Base-by-base conservation (phyloP, 2,797 vertebrate species). In the Catamblyrhynchus diadema region DNA sequence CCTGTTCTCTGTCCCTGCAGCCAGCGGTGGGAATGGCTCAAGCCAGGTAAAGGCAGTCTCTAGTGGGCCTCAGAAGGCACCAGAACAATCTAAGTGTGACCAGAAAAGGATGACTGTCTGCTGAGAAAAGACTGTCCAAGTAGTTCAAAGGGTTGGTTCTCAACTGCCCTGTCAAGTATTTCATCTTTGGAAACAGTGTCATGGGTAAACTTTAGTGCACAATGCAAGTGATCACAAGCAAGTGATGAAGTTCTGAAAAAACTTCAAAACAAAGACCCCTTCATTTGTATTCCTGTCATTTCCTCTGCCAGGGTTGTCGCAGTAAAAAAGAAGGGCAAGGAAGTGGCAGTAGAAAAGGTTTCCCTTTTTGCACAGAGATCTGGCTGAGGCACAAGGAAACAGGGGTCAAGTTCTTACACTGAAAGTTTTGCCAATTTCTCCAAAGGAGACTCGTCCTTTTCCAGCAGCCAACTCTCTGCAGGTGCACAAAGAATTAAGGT, bases 401-500 rank as follows among this genome's bases (percentile, higher is more conserved):
- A 62, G 27, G 57, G 53, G 39, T 83, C 17, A 72, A 69, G 28
- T 14, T 74, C 48, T 57, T 84, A 66, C 71, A 67, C 28, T 54
- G 62, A 14, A 90, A 48, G 19, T 47, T 88, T 66, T 85, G 64
- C 75, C 81, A 62, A 2, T 44, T 94, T 67, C 50, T 59, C 47
- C 62, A 53, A 75, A 50, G 33, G 50, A 77, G 45, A 78, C 20
- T 27, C 1, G 1, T 51, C 50, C 50, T 83, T 61, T 87, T 78
- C 45, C 28, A 80, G 79, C 48, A 89, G 86, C 65, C 88, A 91
- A 8, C 17, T 87, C 64, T 82, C 66, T 62, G 69, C 84, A 95
- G 77, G 90, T 93, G 90, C 57, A 82, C 59, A 59, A 59, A 84
- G 82, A 90, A 90, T 81, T 90, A 54, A 89, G 91, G 69, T 92